Evolutionary conservation across 2,888 invertebrate species (phyloP), one percentile per base, ranked within the genome.

Genomic region (Drosophila antonietae): DNA sequence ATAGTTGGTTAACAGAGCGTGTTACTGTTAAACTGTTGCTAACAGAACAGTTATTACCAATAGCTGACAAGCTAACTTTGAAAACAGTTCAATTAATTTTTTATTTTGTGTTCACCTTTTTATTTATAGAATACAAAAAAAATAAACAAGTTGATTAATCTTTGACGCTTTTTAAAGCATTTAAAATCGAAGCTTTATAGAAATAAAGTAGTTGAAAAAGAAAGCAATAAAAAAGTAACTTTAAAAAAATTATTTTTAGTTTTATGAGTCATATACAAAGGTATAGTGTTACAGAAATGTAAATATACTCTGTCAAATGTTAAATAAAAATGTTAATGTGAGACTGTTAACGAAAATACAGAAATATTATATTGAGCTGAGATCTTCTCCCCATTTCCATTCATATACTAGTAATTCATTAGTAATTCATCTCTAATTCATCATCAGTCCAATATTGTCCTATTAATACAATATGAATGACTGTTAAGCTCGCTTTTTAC

Each of bases 1-100:
- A n/a, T 12, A 23, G 15, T n/a, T 58, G 23, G 39, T 9, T 58
- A 63, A 49, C 23, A 58, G 64, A 51, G 49, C 57, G 20, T n/a
- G n/a, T 18, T 55, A 33, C 15, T 33, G 33, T 18, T 33, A 49
- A 49, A 2, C n/a, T 46, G 28, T 7, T 23, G 28, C 46, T 31
- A 31, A 49, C 28, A 47, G 47, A 47, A 28, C 28, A 28, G 47
- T 47, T 28, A 49, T 31, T 28, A 28, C 28, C 9, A 28, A 8
- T 15, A 4, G 28, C 28, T 31, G 49, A n/a, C 31, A n/a, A 31
- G 49, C 10, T 5, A 6, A 6, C 3, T 31, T 5, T 10, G 15
- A 15, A 44, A 46, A 46, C 8, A 46, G 28, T 15, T 28, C 23
- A 23, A 15, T 46, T 15, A 23, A 8, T 14, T 23, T 14, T 28